These are phyloP conservation scores for Eutolmus rufibarbis DNA, from an alignment of 2,888 invertebrate species.

Conservation along the genomic window DNA sequence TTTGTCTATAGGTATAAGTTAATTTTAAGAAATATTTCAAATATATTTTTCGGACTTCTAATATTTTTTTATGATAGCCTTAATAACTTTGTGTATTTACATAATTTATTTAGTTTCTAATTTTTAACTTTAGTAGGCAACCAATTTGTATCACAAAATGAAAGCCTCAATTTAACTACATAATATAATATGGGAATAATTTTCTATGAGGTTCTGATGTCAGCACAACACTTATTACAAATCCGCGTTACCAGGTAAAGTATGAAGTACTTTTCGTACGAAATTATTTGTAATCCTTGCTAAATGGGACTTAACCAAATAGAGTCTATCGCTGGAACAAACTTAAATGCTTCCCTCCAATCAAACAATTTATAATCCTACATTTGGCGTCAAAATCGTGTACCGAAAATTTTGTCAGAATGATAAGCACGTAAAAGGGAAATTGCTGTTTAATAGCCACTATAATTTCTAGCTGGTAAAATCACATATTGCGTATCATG, in stretches of 20 bases:
- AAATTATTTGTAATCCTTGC: background rate
- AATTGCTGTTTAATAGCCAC: background rate
- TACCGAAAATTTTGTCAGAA: background rate
- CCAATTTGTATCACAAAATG: background rate
- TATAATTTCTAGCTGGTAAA: background rate
- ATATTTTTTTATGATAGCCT: no score
- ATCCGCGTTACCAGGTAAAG: background rate
- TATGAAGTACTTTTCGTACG: background rate
- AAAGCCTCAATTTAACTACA: background rate
- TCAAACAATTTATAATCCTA: background rate
- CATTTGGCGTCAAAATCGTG: background rate
- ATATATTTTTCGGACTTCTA: no score
- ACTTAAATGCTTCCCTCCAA: background rate
- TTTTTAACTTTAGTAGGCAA: background rate
- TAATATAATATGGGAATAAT: background rate
- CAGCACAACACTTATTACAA: background rate
- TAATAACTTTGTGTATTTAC: no score
- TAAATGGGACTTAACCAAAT: background rate
- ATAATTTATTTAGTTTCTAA: no score
- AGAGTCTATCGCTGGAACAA: background rate
- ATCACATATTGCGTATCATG: background rate
- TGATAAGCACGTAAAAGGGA: background rate
- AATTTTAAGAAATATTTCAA: no score
- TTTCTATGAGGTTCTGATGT: background rate
- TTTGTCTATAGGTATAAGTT: no score